Evolutionary conservation across 1,140 invertebrate genomes (phyloP).

Genomic region (Drosophila sproati): DNA sequence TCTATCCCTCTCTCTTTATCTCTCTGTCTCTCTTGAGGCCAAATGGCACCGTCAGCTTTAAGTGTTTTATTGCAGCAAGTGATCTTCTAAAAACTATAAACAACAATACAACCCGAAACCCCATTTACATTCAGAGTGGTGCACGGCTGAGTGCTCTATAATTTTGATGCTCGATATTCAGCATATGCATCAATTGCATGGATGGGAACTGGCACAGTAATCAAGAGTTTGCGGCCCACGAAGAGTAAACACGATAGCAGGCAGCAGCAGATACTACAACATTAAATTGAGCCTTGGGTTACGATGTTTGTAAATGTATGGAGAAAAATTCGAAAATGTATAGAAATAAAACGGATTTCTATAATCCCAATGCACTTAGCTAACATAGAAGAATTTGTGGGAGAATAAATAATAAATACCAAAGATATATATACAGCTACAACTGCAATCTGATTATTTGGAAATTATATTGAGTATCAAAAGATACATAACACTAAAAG

Average conservation of each 20-base stretch:
- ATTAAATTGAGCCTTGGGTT: conserved; percentile 14
- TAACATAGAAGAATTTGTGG: neutral
- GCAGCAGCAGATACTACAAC: conserved; percentile 5
- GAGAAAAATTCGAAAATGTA: neutral
- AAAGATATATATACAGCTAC: neutral
- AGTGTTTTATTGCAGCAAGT: conserved; percentile 79
- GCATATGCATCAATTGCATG: conserved; percentile 2
- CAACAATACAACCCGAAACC: conserved; percentile 32
- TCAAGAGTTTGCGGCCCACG: conserved; percentile 13
- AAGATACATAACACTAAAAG: neutral
- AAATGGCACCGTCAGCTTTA: conserved; percentile 59
- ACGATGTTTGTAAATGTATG: conserved; percentile 11
- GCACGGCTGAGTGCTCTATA: conserved; percentile 31
- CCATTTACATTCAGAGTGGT: conserved; percentile 29
- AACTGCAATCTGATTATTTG: neutral
- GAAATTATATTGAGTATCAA: neutral
- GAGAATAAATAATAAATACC: neutral
- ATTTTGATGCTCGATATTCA: conserved; percentile 47
- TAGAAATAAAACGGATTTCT: conserved; percentile 2
- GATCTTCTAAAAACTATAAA: conserved; percentile 70
- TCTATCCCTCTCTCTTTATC: neutral
- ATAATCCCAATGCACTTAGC: neutral
- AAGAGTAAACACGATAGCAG: conserved; percentile 34
- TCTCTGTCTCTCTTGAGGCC: conserved; percentile 45
- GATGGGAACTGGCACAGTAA: conserved; percentile 44